Percentiles rank a stretch among this genome's conserved stretches.
These are phyloP conservation scores for Dipodomys stephensi DNA, from an alignment of 2,113 vertebrate genomes.

Conservation along the genomic window DNA sequence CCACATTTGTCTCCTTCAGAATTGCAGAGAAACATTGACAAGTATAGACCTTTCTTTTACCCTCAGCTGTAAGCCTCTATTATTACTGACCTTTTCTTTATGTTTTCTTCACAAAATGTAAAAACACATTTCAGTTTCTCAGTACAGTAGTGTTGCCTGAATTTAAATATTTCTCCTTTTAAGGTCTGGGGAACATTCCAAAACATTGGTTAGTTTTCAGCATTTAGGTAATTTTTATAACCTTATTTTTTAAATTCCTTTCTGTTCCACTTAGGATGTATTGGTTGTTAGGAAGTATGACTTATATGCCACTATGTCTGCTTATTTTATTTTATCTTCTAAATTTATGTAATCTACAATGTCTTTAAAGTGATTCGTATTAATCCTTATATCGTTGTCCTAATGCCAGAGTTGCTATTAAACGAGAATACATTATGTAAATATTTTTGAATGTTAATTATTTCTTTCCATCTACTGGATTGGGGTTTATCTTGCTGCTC, in stretches of 20 bases:
- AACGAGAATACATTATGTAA: neutral
- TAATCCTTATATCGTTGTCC: slow-evolving; percentile 55
- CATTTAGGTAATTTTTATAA: slow-evolving; percentile 19
- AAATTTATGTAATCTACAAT: slow-evolving; percentile 39
- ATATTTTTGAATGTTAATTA: neutral
- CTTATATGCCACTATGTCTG: neutral
- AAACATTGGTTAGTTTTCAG: neutral
- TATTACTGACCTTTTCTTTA: neutral
- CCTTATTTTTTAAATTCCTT: neutral
- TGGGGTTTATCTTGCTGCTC: too few relatives aligned
- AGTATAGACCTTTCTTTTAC: slow-evolving; percentile 12
- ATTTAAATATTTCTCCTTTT: neutral
- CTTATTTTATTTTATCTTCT: slow-evolving; percentile 43
- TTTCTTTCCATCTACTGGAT: too few relatives aligned
- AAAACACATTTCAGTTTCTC: neutral
- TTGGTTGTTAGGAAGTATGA: slow-evolving; percentile 35
- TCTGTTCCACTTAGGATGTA: neutral
- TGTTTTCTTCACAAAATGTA: slow-evolving; percentile 22
- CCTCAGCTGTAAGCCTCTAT: neutral
- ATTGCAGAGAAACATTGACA: neutral
- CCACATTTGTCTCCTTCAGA: slow-evolving; percentile 4
- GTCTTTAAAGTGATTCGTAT: slow-evolving; percentile 55
- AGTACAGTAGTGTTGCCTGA: neutral
- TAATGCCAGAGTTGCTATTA: neutral
- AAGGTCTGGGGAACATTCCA: neutral